These are phyloP conservation scores for Parasteatoda tepidariorum DNA, from an alignment of 1,140 invertebrate species.

Conservation along the genomic window DNA sequence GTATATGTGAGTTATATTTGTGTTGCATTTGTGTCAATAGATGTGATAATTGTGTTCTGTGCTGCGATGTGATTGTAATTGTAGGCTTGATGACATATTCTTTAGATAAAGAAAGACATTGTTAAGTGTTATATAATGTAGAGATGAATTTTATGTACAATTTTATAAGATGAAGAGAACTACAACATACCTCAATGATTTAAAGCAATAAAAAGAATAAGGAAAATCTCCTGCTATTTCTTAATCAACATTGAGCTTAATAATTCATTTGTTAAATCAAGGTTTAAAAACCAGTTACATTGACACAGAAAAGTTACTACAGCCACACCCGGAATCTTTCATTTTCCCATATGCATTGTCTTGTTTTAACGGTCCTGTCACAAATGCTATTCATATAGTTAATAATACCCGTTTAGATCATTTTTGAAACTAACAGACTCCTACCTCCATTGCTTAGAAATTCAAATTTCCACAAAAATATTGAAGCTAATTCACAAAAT, in stretches of 20 bases:
- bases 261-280: not conserved
- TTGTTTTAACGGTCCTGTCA: no score
- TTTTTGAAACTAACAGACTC: no score
- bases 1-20: conserved; percentile 46
- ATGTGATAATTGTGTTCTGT: conserved; percentile 58
- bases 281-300: not conserved
- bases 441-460: not conserved
- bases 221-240: not conserved
- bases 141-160: conserved; percentile 61
- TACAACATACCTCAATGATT: conserved; percentile 61
- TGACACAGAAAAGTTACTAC: not conserved
- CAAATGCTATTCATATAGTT: not conserved
- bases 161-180: conserved; percentile 59
- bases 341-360: no score
- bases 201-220: conserved; percentile 59
- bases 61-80: conserved; percentile 52
- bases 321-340: not conserved
- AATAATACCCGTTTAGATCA: no score
- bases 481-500: no score
- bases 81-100: conserved; percentile 38
- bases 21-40: conserved; percentile 32
- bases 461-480: not conserved
- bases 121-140: conserved; percentile 56
- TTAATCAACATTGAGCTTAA: not conserved
- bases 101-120: conserved; percentile 37